These are phyloP conservation scores for Clarias batrachus DNA, from an alignment of 2,113 vertebrate genomes.

Conservation along the genomic window DNA sequence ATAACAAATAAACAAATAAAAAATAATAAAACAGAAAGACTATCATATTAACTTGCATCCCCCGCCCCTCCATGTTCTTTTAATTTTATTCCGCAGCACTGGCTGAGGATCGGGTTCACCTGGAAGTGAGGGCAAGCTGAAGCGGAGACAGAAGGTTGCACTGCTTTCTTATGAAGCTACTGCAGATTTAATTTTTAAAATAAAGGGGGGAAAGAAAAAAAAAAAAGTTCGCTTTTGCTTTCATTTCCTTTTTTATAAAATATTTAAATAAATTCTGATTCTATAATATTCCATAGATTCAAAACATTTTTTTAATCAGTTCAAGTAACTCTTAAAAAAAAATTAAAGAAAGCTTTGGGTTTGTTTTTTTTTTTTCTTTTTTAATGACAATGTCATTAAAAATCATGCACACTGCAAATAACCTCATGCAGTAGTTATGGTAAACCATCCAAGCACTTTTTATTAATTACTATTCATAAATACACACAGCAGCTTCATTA, in stretches of 20 bases:
- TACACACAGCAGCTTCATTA: slow-evolving; percentile 99
- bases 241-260: slow-evolving; percentile 40
- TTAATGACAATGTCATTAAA: slow-evolving; percentile 94
- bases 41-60: slow-evolving; percentile 2
- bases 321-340: slow-evolving; percentile 68
- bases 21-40: not conserved
- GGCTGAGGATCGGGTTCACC: slow-evolving; percentile 10
- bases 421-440: slow-evolving; percentile 99
- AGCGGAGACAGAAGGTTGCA: slow-evolving; percentile 52
- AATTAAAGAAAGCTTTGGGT: slow-evolving; percentile 85
- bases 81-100: slow-evolving; percentile 37
- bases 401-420: slow-evolving; percentile 98
- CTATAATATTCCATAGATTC: slow-evolving; percentile 37
- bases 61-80: not conserved
- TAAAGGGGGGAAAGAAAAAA: too few species aligned
- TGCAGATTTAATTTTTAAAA: slow-evolving; percentile 52
- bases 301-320: slow-evolving; percentile 43
- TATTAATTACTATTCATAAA: slow-evolving; percentile 99
- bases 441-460: slow-evolving; percentile 99
- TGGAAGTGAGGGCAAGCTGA: slow-evolving; percentile 50
- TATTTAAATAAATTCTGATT: slow-evolving; percentile 33
- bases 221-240: slow-evolving; percentile 5
- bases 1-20: too few species aligned
- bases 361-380: slow-evolving; percentile 54
- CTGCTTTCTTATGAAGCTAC: slow-evolving; percentile 73